Percentiles rank a stretch among this genome's conserved stretches.
Conservation (phyloP, 2,113 vertebrate species). For the Hydrochoerus hydrochaeris region DNA sequence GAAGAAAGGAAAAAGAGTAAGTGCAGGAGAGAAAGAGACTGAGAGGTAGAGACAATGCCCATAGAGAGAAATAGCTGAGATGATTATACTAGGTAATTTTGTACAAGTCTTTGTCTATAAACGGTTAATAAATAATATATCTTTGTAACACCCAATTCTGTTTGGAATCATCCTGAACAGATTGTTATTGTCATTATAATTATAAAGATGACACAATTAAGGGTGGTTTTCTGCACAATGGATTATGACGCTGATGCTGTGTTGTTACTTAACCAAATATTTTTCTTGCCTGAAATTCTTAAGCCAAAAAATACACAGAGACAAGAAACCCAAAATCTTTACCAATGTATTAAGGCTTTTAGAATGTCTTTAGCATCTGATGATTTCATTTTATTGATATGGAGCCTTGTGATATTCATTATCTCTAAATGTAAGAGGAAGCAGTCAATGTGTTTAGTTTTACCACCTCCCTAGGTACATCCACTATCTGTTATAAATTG, state of each 20-base stretch:
- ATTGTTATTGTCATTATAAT: background rate
- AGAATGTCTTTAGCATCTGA: background rate
- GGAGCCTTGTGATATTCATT: background rate
- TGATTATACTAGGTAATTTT: background rate
- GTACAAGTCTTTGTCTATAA: background rate
- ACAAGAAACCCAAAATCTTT: background rate
- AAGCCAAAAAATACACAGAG: background rate
- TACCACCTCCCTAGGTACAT: background rate
- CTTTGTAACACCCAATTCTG: background rate
- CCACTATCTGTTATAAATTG: background rate
- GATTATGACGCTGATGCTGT: background rate
- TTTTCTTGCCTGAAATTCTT: background rate
- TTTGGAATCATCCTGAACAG: background rate
- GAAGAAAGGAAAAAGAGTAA: no score
- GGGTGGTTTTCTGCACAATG: background rate
- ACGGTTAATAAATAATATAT: background rate
- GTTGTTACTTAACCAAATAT: background rate
- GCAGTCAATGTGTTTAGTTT: background rate
- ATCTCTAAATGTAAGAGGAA: constrained; percentile 4
- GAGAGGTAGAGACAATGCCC: fast-evolving
- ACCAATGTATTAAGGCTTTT: background rate
- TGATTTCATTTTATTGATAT: background rate
- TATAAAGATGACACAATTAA: background rate
- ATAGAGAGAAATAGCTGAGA: background rate
- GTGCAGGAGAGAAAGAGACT: background rate